Evolutionary conservation across 2,113 vertebrate genomes (phyloP).

Genomic region (Urocynchramus pylzowi): DNA sequence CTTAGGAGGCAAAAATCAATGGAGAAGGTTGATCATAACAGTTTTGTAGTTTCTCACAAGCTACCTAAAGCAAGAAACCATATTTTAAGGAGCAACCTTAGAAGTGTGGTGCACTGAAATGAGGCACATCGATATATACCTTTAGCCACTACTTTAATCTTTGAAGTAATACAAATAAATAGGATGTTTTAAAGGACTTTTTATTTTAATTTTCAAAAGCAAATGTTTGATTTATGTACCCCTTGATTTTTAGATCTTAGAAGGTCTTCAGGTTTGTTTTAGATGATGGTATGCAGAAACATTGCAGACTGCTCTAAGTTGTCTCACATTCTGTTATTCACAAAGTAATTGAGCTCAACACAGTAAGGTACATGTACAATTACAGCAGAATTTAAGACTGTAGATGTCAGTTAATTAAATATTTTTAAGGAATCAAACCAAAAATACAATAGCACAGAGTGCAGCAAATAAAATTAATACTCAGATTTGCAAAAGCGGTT

Average conservation of each 20-base stretch:
- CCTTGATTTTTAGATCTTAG: not conserved
- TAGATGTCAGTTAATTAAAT: not conserved
- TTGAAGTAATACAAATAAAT: not conserved
- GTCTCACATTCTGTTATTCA: not conserved
- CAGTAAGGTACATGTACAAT: not conserved
- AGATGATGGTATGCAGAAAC: not conserved
- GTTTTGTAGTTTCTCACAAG: not conserved
- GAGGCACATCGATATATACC: not conserved
- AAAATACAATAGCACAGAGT: not conserved
- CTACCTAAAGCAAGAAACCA: not conserved
- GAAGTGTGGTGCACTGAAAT: not conserved
- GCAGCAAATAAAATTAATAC: not conserved
- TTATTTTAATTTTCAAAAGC: not conserved
- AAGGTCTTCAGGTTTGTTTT: not conserved
- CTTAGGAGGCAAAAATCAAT: not conserved
- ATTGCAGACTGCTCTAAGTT: not conserved
- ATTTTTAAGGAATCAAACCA: not conserved
- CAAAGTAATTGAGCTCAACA: not conserved
- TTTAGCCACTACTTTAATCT: not conserved
- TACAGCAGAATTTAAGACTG: not conserved
- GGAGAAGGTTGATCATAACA: not conserved
- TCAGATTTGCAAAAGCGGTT: not conserved
- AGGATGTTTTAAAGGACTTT: not conserved
- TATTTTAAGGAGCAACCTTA: not conserved
- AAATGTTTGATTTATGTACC: not conserved